phyloP scores from a whole-genome alignment of 2,113 vertebrate species.

The Salvelinus fontinalis region DNA sequence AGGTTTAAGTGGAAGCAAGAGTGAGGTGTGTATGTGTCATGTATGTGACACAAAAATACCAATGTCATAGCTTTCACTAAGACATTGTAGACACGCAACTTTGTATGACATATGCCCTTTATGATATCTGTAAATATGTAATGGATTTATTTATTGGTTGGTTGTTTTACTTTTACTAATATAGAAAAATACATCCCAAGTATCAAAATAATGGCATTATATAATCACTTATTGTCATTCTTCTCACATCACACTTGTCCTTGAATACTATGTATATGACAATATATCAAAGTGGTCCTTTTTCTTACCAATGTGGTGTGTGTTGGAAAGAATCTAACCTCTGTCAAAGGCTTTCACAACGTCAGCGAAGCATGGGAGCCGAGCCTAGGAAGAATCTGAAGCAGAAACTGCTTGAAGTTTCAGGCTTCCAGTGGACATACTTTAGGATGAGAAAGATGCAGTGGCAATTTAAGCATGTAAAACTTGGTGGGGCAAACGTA shows the following conservation, averaged over 20 bases:
- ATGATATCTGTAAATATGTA: constrained; percentile 64
- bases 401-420: background rate
- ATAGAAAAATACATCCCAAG: constrained; percentile 38
- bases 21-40: background rate
- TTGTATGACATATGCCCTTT: constrained; percentile 61
- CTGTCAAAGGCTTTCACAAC: too few species aligned
- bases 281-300: constrained; percentile 58
- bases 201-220: constrained; percentile 36
- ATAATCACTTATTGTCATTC: constrained; percentile 55
- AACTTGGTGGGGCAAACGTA: too few species aligned
- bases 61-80: constrained; percentile 53
- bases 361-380: too few species aligned
- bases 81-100: constrained; percentile 56
- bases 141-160: constrained; percentile 50
- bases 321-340: background rate
- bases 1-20: too few species aligned
- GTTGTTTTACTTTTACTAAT: constrained; percentile 39
- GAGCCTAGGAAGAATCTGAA: background rate
- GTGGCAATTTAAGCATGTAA: too few species aligned
- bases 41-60: background rate
- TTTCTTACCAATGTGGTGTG: constrained; percentile 11
- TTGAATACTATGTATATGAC: constrained; percentile 37
- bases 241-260: constrained; percentile 56
- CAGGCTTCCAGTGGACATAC: background rate
- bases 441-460: background rate